These are phyloP conservation scores for Oscheius onirici DNA, from an alignment of 2,888 invertebrate species.

Conservation along the genomic window DNA sequence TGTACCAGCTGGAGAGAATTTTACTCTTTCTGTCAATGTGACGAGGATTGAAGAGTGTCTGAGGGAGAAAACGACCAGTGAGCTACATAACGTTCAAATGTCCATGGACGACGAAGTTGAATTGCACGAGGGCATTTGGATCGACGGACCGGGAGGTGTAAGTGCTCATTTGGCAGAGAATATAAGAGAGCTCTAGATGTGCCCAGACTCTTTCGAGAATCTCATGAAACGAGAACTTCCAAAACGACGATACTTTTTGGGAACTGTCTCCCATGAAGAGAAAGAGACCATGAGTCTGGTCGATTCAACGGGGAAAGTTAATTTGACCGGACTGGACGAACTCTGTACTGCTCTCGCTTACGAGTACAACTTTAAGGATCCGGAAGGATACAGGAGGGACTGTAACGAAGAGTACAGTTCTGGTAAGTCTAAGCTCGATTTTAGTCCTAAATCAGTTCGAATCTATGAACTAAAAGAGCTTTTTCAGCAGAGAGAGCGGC, in stretches of 20 bases:
- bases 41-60: neutral
- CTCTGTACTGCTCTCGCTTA: neutral
- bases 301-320: neutral
- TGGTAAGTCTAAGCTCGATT: neutral
- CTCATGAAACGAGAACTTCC: neutral
- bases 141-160: neutral
- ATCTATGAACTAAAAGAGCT: neutral
- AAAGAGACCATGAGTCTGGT: neutral
- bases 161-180: neutral
- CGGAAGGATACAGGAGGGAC: neutral
- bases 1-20: neutral
- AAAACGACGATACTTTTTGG: no score
- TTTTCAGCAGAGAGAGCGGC: neutral
- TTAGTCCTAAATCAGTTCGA: neutral
- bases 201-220: neutral
- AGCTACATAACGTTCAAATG: no score
- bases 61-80: neutral
- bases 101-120: neutral
- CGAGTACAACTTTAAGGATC: conserved; percentile 2
- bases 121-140: neutral
- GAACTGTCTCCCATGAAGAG: neutral
- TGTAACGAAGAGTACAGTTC: neutral
- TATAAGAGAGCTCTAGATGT: neutral
- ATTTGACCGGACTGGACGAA: neutral
- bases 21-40: no score